A percentile compares a stretch with the other conserved stretches of the same genome.
phyloP scores from a whole-genome alignment of 2,113 vertebrate genomes.

The Nibea coibor region DNA sequence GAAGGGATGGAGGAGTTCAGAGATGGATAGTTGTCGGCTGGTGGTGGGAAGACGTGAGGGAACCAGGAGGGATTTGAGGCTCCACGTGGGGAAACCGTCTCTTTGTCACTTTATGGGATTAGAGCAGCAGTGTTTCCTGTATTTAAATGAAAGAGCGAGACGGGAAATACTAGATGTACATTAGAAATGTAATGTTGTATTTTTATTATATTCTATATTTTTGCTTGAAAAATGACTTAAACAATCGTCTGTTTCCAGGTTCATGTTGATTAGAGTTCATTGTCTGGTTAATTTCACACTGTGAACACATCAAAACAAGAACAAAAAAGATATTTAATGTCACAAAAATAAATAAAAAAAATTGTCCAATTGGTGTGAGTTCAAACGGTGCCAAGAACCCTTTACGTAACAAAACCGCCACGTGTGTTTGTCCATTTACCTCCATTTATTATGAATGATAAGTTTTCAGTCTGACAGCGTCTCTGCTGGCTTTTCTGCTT shows the following conservation, averaged over 20 bases:
- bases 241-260: background rate
- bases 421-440: constrained; percentile 30
- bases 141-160: no score
- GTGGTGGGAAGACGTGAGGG: no score
- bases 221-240: background rate
- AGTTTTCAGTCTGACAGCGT: constrained; percentile 39
- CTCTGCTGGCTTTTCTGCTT: constrained; percentile 32
- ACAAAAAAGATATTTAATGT: background rate
- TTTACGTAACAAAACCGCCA: constrained; percentile 14
- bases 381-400: background rate
- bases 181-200: no score
- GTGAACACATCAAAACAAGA: background rate
- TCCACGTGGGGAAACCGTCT: no score
- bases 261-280: background rate
- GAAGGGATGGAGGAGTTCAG: no score
- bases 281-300: background rate
- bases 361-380: background rate
- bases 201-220: background rate
- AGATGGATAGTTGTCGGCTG: no score
- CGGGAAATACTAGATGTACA: no score
- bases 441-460: constrained; percentile 63
- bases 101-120: no score
- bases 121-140: no score
- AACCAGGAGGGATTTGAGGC: no score
- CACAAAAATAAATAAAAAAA: background rate